Conservation (phyloP, 2,888 invertebrate species). For the Leptinotarsa rubiginosa region DNA sequence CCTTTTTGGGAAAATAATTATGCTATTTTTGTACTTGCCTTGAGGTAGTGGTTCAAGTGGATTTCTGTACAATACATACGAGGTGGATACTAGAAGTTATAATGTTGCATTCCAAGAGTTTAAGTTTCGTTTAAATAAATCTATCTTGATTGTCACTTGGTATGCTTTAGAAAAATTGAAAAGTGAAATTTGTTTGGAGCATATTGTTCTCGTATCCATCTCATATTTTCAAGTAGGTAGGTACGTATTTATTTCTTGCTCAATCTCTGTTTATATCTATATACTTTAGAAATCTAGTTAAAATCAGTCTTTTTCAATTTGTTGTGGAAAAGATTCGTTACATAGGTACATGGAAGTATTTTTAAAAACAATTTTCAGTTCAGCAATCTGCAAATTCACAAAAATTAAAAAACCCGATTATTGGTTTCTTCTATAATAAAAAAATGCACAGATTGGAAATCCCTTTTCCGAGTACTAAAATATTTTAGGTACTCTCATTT, state of each 20-base stretch:
- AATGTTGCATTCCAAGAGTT: neutral
- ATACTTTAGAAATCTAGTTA: slow-evolving; percentile 61
- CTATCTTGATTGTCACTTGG: too few relatives aligned
- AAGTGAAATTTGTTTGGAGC: neutral
- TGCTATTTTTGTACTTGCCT: slow-evolving; percentile 52
- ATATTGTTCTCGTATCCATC: slow-evolving; percentile 17
- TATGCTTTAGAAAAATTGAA: neutral
- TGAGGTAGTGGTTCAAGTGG: slow-evolving; percentile 51
- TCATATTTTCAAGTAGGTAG: slow-evolving; percentile 19
- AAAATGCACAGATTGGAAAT: too few relatives aligned
- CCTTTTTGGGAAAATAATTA: slow-evolving; percentile 50
- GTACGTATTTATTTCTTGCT: slow-evolving; percentile 28
- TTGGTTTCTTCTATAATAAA: too few relatives aligned
- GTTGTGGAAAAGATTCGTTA: slow-evolving; percentile 52
- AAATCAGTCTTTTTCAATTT: slow-evolving; percentile 67
- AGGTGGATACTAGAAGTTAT: slow-evolving; percentile 22
- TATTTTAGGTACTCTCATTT: too few relatives aligned
- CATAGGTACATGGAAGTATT: slow-evolving; percentile 59
- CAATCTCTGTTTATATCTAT: slow-evolving; percentile 45
- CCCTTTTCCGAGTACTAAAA: too few relatives aligned
- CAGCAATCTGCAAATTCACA: neutral
- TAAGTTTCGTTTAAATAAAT: too few relatives aligned
- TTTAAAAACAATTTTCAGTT: slow-evolving; percentile 48
- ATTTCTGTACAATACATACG: slow-evolving; percentile 35
- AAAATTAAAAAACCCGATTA: neutral